Conservation (phyloP, 2,888 invertebrate species). For the Aethes cnicana region DNA sequence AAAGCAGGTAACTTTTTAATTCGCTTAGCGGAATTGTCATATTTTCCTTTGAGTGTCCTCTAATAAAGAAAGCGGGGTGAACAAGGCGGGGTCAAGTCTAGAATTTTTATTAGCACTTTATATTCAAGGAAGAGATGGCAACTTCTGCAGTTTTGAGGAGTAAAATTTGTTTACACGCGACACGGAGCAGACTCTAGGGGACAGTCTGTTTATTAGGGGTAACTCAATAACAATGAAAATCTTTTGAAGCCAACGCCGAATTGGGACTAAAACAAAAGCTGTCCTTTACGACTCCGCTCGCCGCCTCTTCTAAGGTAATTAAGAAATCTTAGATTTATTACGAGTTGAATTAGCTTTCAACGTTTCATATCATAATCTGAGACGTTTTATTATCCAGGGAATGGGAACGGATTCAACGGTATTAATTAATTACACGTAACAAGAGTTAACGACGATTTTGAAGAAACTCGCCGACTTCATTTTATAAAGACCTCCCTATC, state of each 20-base stretch:
- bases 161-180: conserved; percentile 51
- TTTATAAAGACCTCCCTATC: conserved; percentile 49
- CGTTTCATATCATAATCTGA: conserved; percentile 74
- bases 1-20: conserved; percentile 76
- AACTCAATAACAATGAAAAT: conserved; percentile 56
- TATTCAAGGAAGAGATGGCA: conserved; percentile 45
- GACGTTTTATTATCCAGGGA: conserved; percentile 66
- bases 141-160: conserved; percentile 47
- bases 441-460: conserved; percentile 56
- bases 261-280: conserved; percentile 58
- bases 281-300: conserved; percentile 58
- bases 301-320: conserved; percentile 54
- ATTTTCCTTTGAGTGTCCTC: conserved; percentile 64
- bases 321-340: conserved; percentile 75
- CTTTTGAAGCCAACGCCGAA: conserved; percentile 60
- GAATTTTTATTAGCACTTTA: conserved; percentile 65
- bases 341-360: conserved; percentile 71
- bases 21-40: conserved; percentile 69
- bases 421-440: conserved; percentile 70
- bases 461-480: conserved; percentile 50
- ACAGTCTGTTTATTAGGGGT: conserved; percentile 51
- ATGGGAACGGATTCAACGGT: conserved; percentile 43
- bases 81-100: conserved; percentile 46
- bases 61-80: conserved; percentile 65
- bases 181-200: conserved; percentile 38